These are phyloP conservation scores for Muraenolepis orangiensis DNA, from an alignment of 2,797 vertebrate genomes.

Conservation along the genomic window DNA sequence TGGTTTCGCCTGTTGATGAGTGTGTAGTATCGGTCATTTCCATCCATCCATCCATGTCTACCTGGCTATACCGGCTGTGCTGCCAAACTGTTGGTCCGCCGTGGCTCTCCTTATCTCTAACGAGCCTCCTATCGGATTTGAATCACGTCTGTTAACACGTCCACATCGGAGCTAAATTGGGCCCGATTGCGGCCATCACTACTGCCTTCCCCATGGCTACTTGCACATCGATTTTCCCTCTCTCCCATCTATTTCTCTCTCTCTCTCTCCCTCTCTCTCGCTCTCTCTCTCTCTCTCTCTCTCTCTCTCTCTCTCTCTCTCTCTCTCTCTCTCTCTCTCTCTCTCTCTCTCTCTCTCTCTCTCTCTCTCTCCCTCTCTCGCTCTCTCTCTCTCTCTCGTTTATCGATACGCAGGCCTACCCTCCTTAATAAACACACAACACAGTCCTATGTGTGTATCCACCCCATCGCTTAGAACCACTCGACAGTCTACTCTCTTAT, in stretches of 20 bases:
- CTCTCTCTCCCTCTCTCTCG: too few species aligned
- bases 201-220: conserved; percentile 18
- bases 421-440: neutral
- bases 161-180: conserved; percentile 32
- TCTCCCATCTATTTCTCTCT: too few species aligned
- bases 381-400: neutral
- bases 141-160: conserved; percentile 40
- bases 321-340: too few species aligned
- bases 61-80: too few species aligned
- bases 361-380: too few species aligned
- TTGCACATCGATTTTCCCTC: conserved; percentile 1
- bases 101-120: too few species aligned
- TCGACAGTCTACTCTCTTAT: conserved; percentile 31
- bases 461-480: neutral
- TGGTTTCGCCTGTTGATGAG: conserved; percentile 73
- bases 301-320: neutral
- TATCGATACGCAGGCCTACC: conserved; percentile 23
- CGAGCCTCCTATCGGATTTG: conserved; percentile 49
- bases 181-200: conserved; percentile 41
- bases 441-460: conserved; percentile 1
- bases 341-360: too few species aligned
- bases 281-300: neutral
- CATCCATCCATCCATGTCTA: too few species aligned
- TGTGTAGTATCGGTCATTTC: too few species aligned
- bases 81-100: too few species aligned